Evolutionary conservation across 1,140 invertebrate species (phyloP).

Genomic region (Diprion similis): DNA sequence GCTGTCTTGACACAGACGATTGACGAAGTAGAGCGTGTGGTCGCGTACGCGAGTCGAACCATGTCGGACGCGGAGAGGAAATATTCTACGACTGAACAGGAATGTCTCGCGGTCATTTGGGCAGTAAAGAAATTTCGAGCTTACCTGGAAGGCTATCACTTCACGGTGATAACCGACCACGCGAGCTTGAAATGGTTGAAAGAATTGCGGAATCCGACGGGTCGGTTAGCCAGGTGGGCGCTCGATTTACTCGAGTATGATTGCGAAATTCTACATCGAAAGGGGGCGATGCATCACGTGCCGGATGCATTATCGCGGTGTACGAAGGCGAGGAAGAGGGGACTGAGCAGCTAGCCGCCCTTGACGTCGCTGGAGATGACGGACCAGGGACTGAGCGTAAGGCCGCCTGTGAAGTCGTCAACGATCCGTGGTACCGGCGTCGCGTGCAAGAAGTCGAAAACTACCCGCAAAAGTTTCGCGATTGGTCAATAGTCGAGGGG

Average conservation of each 20-base stretch:
- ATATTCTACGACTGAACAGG: slow-evolving; percentile 47
- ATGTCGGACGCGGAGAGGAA: slow-evolving; percentile 26
- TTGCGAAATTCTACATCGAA: slow-evolving; percentile 8
- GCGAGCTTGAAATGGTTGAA: slow-evolving; percentile 33
- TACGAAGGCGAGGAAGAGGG: slow-evolving; percentile 26
- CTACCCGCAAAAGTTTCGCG: slow-evolving; percentile 18
- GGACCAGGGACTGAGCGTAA: not conserved
- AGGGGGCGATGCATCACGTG: too few relatives aligned
- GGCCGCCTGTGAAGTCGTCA: not conserved
- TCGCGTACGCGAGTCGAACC: slow-evolving; percentile 21
- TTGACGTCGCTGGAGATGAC: slow-evolving; percentile 1
- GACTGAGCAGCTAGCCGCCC: not conserved
- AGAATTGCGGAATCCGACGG: slow-evolving; percentile 34
- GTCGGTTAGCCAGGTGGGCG: slow-evolving; percentile 41
- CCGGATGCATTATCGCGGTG: slow-evolving; percentile 31
- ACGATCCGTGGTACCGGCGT: slow-evolving; percentile 27
- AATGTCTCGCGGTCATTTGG: slow-evolving; percentile 55
- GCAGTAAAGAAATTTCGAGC: slow-evolving; percentile 52
- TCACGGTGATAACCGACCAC: slow-evolving; percentile 47
- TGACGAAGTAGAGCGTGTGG: slow-evolving; percentile 18
- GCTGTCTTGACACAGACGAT: slow-evolving; percentile 32
- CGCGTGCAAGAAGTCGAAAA: slow-evolving; percentile 14
- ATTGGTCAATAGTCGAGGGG: slow-evolving; percentile 21
- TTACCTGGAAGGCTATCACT: slow-evolving; percentile 50
- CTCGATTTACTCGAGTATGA: slow-evolving; percentile 32